Evolutionary conservation across 2,888 invertebrate species (phyloP).

Genomic region (Sinelater perroti): DNA sequence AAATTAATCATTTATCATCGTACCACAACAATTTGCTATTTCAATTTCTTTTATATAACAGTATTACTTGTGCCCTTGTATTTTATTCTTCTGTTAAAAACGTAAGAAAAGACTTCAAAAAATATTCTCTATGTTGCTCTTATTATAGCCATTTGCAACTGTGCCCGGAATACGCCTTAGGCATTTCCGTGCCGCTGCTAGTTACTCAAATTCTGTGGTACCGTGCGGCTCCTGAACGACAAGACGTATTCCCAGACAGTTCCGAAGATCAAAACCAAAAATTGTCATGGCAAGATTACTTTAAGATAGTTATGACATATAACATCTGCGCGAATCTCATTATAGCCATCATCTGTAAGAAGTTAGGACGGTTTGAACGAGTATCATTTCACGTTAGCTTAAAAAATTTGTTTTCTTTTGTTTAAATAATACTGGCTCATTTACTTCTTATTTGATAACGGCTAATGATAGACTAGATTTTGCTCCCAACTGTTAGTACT

Average conservation of each 20-base stretch:
- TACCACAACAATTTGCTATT: conserved; percentile 57
- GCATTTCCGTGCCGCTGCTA: conserved; percentile 29
- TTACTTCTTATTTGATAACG: conserved; percentile 55
- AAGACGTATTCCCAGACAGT: conserved; percentile 30
- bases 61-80: conserved; percentile 60
- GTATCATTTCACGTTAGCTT: conserved; percentile 49
- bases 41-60: conserved; percentile 54
- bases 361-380: conserved; percentile 59
- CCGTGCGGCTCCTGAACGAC: conserved; percentile 25
- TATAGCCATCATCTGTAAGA: conserved; percentile 53
- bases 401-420: conserved; percentile 21
- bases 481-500: conserved; percentile 52
- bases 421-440: conserved; percentile 58
- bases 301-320: conserved; percentile 38
- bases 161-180: too few species aligned
- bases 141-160: conserved; percentile 41
- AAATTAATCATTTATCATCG: conserved; percentile 50
- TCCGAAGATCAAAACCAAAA: conserved; percentile 32
- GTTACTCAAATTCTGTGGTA: conserved; percentile 33
- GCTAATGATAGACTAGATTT: conserved; percentile 59
- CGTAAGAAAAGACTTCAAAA: conserved; percentile 40
- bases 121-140: conserved; percentile 41
- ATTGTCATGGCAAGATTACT: conserved; percentile 57
- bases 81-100: conserved; percentile 53
- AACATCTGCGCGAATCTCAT: conserved; percentile 47